Base-by-base conservation (phyloP, 2,888 invertebrate genomes). In the Arge pagana region DNA sequence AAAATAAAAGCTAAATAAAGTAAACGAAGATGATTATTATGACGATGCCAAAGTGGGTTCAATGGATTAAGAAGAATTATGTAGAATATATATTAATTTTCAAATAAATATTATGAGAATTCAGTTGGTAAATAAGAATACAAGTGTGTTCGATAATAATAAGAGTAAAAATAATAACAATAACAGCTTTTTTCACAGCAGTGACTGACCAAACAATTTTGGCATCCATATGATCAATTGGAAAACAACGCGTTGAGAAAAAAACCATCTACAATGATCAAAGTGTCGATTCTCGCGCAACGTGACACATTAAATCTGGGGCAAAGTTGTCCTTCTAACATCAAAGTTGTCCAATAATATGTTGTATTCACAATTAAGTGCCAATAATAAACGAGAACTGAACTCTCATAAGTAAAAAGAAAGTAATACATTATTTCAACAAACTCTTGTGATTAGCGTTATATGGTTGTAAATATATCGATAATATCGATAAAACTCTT, bases 401-500 rank as follows among this genome's bases (percentile, higher is more conserved):
- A 42, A 31, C 42, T 42, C 30, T 36, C 13, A 48, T 21, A 48
- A 11, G 21, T 48, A 5, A 13, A 21, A 35, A 11, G 10, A 31
- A 43, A 36, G 13, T 21, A 24, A n/a, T 21, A 13, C 4, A 42
- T 21, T 30, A 50, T 31, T 28, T 26, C 41, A 21, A 41, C 33
- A 21, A 50, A 41, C 41, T n/a, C 24, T 30, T 21, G 41, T 39
- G 41, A 30, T 19, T 26, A 40, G 31, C 19, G 31, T 42, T 42
- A 31, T 31, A 30, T 42, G 11, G 13, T 15, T 42, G 18, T 16
- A 30, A 28, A 8, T 10, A 8, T 36, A 36, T 36, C 18, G 7
- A 13, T 33, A 13, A 26, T 7, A 33, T 3, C n/a, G n/a, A n/a
- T n/a, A n/a, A 33, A 4, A 33, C 11, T 33, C 13, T 33, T 11